These are phyloP conservation scores for Tretioscincus oriximinensis DNA, from an alignment of 2,113 vertebrate species.

Conservation along the genomic window DNA sequence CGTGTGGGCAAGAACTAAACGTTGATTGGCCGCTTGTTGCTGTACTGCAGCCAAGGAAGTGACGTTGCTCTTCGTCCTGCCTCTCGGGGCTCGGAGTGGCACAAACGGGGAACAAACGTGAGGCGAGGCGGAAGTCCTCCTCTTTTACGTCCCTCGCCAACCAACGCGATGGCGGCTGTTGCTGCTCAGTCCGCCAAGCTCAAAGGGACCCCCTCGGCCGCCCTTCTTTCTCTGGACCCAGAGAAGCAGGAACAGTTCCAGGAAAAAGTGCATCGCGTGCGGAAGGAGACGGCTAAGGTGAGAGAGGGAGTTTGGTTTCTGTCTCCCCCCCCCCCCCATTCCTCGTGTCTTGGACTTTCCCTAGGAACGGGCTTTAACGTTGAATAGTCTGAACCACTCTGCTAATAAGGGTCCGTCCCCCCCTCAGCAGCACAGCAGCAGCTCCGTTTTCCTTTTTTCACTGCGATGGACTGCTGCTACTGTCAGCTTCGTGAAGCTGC, in stretches of 20 bases:
- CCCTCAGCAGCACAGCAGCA: too few relatives aligned
- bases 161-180: neutral
- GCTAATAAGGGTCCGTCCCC: too few relatives aligned
- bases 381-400: neutral
- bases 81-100: too few relatives aligned
- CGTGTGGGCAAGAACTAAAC: too few relatives aligned
- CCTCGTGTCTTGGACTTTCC: too few relatives aligned
- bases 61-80: neutral
- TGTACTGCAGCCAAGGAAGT: neutral
- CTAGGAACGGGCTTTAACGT: neutral
- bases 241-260: slow-evolving; percentile 20
- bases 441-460: too few relatives aligned
- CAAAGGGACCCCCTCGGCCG: neutral
- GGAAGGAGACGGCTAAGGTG: slow-evolving; percentile 5
- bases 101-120: neutral
- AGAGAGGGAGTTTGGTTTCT: neutral
- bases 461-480: too few relatives aligned
- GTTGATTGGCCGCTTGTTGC: too few relatives aligned
- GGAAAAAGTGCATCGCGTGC: slow-evolving; percentile 8
- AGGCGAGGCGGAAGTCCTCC: neutral
- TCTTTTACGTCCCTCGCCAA: accelerated
- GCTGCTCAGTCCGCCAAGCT: accelerated
- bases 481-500: too few relatives aligned
- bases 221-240: slow-evolving; percentile 19
- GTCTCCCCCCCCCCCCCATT: too few relatives aligned